These are phyloP conservation scores for Ferrisia virgata DNA, from an alignment of 2,888 invertebrate species.

Conservation along the genomic window DNA sequence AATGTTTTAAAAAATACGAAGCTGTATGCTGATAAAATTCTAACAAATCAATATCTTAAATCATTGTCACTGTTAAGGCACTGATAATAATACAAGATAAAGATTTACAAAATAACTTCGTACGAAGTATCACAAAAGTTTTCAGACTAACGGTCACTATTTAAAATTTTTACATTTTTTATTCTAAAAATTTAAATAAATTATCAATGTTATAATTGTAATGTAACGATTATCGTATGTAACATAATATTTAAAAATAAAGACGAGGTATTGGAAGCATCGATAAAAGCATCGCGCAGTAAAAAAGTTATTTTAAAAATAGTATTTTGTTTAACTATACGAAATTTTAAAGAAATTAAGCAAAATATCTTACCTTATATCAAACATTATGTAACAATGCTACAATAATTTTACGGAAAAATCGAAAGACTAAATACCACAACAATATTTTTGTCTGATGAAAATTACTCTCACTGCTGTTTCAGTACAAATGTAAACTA, in stretches of 20 bases:
- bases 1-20: background rate
- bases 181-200: too few relatives aligned
- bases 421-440: slow-evolving; percentile 2
- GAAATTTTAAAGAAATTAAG: background rate
- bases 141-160: too few relatives aligned
- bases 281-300: background rate
- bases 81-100: background rate
- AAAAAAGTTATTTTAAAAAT: background rate
- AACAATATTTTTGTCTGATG: background rate
- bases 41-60: background rate
- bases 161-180: too few relatives aligned
- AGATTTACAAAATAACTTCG: background rate
- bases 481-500: slow-evolving; percentile 32
- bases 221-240: too few relatives aligned
- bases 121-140: too few relatives aligned
- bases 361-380: background rate
- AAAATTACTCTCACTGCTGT: background rate
- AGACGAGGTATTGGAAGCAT: too few relatives aligned
- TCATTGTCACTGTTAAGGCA: background rate
- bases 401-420: background rate
- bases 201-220: too few relatives aligned
- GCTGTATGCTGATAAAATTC: background rate
- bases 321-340: background rate
- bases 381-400: background rate
- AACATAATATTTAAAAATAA: too few relatives aligned